phyloP scores from a whole-genome alignment of 2,888 invertebrate genomes.

The Nebria salina region DNA sequence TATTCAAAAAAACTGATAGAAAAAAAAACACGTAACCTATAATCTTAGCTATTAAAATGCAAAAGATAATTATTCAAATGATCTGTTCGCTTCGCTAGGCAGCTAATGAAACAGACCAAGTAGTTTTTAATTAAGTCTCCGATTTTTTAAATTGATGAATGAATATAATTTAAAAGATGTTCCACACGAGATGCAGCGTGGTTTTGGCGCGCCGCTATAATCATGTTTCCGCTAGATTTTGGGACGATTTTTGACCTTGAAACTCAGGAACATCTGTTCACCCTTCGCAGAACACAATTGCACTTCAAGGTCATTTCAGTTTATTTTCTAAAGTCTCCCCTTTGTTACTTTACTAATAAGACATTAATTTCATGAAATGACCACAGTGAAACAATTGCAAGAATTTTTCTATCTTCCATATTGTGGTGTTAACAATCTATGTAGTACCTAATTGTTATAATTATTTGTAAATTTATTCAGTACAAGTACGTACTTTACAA shows the following conservation, averaged over 20 bases:
- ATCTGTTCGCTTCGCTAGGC: background rate
- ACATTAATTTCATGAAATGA: too few species aligned
- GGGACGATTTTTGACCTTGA: conserved; percentile 4
- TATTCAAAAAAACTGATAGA: background rate
- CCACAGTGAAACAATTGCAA: too few species aligned
- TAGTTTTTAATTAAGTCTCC: background rate
- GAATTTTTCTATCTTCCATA: too few species aligned
- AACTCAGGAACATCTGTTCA: background rate
- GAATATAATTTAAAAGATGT: background rate
- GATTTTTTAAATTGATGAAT: conserved; percentile 9
- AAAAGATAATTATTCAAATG: conserved; percentile 1
- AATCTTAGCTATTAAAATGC: background rate
- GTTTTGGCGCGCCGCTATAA: background rate
- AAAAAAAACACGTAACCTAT: background rate
- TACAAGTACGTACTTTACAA: too few species aligned
- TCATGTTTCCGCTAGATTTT: conserved; percentile 14
- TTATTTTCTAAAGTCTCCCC: background rate
- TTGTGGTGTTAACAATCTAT: too few species aligned
- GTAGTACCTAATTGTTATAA: too few species aligned
- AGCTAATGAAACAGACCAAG: background rate
- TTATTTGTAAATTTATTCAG: too few species aligned
- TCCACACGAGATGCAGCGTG: background rate
- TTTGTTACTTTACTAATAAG: background rate
- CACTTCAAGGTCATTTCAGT: conserved; percentile 7
- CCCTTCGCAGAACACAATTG: conserved; percentile 4